Evolutionary conservation across 1,140 invertebrate genomes (phyloP).

Genomic region (Penaeus chinensis): DNA sequence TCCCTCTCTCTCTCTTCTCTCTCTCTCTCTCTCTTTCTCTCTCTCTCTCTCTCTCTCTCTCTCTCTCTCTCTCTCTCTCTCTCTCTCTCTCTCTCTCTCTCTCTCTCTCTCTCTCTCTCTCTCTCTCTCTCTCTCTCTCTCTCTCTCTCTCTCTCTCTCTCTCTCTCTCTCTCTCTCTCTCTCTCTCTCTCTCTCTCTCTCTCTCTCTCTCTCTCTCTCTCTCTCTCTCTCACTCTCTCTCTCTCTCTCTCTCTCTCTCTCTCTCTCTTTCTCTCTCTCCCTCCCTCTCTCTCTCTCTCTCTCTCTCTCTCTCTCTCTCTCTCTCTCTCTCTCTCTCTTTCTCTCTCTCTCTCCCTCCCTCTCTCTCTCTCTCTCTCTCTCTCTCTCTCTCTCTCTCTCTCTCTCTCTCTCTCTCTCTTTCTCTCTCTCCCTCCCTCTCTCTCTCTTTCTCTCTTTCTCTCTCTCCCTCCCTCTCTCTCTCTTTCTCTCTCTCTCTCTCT

Average conservation of each 20-base stretch:
- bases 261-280: no score
- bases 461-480: constrained; percentile 26
- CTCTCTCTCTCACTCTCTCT: background rate
- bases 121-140: background rate
- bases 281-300: background rate
- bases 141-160: no score
- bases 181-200: constrained; percentile 20
- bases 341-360: background rate
- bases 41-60: no score
- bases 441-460: background rate
- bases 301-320: constrained; percentile 19
- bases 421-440: no score
- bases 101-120: constrained; percentile 30
- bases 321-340: constrained; percentile 30
- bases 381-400: background rate
- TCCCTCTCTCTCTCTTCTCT: constrained; percentile 25
- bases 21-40: background rate
- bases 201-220: constrained; percentile 30
- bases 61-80: background rate
- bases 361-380: no score
- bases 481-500: constrained; percentile 25
- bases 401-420: background rate
- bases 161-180: background rate
- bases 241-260: no score
- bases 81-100: constrained; percentile 23